A percentile compares a stretch with the other conserved stretches of the same genome.
Evolutionary conservation across 2,888 invertebrate species (phyloP).

Genomic region (Thymelicus lineola): DNA sequence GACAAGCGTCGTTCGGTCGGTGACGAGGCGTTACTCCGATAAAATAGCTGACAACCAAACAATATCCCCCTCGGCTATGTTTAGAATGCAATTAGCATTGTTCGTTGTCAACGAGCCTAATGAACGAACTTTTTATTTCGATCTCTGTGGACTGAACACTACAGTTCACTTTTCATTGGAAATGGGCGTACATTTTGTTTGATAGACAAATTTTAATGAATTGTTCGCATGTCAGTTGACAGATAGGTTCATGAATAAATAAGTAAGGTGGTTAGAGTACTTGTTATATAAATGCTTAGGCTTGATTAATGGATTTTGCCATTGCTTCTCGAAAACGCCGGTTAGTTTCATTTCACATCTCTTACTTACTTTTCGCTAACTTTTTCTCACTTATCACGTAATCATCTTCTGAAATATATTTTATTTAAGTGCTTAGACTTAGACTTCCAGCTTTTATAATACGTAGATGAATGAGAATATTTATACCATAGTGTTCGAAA

Average conservation of each 20-base stretch:
- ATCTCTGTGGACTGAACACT: neutral
- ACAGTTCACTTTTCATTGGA: constrained; percentile 21
- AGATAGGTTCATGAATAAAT: constrained; percentile 23
- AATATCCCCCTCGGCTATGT: constrained; percentile 25
- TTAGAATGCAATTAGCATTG: constrained; percentile 34
- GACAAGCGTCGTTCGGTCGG: neutral
- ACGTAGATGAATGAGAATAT: no score
- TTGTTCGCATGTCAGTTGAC: constrained; percentile 24
- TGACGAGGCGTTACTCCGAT: constrained; percentile 24
- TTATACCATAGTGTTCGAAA: no score
- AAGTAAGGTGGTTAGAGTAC: no score
- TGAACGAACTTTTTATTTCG: constrained; percentile 17
- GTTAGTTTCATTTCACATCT: no score
- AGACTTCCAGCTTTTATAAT: no score
- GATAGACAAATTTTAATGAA: constrained; percentile 27
- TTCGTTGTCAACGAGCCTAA: constrained; percentile 14
- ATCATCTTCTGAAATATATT: no score
- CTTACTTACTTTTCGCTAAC: no score
- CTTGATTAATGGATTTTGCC: no score
- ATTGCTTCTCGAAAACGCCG: no score
- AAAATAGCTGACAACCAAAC: constrained; percentile 27
- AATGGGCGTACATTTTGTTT: constrained; percentile 8
- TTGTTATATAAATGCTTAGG: no score
- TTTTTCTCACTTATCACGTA: no score
- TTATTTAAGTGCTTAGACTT: no score